These are phyloP conservation scores for Mesochorus sp. DNA, from an alignment of 2,888 invertebrate genomes.

Conservation along the genomic window DNA sequence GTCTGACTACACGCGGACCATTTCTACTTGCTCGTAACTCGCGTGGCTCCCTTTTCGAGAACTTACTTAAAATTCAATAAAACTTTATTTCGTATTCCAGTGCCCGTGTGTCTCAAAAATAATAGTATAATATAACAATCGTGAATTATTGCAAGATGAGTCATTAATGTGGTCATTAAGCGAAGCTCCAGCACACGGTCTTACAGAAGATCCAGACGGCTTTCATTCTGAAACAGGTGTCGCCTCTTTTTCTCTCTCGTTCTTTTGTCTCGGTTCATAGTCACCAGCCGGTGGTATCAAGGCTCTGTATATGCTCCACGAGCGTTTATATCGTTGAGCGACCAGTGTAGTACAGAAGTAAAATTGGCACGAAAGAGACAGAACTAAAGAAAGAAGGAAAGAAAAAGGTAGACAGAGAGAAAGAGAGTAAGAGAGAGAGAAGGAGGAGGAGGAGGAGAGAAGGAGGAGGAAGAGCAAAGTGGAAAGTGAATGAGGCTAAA, in stretches of 20 bases:
- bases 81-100: no score
- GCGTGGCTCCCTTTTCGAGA: no score
- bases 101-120: background rate
- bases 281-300: constrained; percentile 35
- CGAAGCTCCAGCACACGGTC: no score
- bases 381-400: no score
- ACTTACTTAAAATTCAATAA: no score
- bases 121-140: background rate
- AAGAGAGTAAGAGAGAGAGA: constrained; percentile 6
- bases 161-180: no score
- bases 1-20: background rate
- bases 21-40: background rate
- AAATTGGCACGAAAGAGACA: no score
- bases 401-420: background rate
- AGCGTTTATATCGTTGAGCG: constrained; percentile 25
- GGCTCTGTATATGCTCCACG: constrained; percentile 12
- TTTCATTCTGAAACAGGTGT: constrained; percentile 27
- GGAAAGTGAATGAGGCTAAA: constrained; percentile 30
- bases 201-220: background rate
- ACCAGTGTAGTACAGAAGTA: no score
- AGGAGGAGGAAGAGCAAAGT: constrained; percentile 7
- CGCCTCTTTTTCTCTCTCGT: constrained; percentile 12
- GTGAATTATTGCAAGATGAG: background rate
- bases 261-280: background rate
- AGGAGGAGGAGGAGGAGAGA: background rate